A percentile compares a stretch with the other conserved stretches of the same genome.
Evolutionary conservation across 1,140 invertebrate genomes (phyloP).

Genomic region (Drosophila ananassae): DNA sequence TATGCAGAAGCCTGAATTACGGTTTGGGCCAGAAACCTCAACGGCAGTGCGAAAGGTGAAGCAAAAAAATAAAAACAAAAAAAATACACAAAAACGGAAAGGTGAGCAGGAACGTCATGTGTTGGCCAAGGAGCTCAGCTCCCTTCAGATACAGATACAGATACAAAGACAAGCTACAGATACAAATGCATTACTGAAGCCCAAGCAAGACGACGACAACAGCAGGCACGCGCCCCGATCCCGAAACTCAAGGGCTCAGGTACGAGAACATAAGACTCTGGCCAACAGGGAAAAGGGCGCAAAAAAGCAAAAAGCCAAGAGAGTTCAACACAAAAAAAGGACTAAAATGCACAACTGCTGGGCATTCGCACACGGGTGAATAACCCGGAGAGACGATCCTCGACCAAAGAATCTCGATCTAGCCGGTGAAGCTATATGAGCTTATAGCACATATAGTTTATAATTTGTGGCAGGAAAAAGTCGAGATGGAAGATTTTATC

Average conservation of each 20-base stretch:
- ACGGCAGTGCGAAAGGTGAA: slow-evolving; percentile 1
- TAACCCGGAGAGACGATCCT: slow-evolving; percentile 32
- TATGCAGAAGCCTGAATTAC: slow-evolving; percentile 69
- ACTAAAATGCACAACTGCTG: slow-evolving; percentile 67
- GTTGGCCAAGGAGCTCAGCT: slow-evolving; percentile 40
- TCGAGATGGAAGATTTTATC: slow-evolving; percentile 49
- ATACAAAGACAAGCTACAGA: not conserved
- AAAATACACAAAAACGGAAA: slow-evolving; percentile 16
- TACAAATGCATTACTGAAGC: slow-evolving; percentile 21
- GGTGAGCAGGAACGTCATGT: slow-evolving; percentile 63
- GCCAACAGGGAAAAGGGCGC: slow-evolving; percentile 13
- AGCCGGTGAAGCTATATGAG: slow-evolving; percentile 7
- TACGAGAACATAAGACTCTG: slow-evolving; percentile 37
- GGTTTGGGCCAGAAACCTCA: slow-evolving; percentile 48
- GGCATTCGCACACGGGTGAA: slow-evolving; percentile 34
- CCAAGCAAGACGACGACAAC: slow-evolving; percentile 59
- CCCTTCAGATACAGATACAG: slow-evolving; percentile 20
- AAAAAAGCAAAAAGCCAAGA: slow-evolving; percentile 16
- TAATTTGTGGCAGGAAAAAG: slow-evolving; percentile 73
- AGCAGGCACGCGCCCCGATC: slow-evolving; percentile 78
- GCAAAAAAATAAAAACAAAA: not conserved
- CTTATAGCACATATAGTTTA: slow-evolving; percentile 36
- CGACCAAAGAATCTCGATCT: slow-evolving; percentile 59
- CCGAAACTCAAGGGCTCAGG: slow-evolving; percentile 45
- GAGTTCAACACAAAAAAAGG: slow-evolving; percentile 13